phyloP scores from a whole-genome alignment of 2,113 vertebrate species.

The Cyanoderma ruficeps region DNA sequence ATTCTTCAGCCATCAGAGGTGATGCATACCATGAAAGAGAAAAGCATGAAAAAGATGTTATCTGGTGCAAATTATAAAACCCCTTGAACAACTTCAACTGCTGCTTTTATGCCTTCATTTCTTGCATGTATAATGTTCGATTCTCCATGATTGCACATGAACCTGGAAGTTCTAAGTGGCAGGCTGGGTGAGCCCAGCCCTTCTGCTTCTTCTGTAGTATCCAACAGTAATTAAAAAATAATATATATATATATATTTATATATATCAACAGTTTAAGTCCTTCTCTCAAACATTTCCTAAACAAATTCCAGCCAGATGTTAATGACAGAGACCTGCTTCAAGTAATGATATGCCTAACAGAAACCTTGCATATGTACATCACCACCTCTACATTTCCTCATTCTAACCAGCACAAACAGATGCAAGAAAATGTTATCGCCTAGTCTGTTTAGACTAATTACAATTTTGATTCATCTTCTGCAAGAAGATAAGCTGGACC shows the following conservation, averaged over 20 bases:
- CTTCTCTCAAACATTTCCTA: slow-evolving; percentile 64
- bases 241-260: slow-evolving; percentile 47
- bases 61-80: slow-evolving; percentile 69
- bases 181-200: slow-evolving; percentile 50
- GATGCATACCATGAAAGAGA: slow-evolving; percentile 76
- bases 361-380: slow-evolving; percentile 71
- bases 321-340: slow-evolving; percentile 66
- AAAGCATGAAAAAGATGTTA: slow-evolving; percentile 72
- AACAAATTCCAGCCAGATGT: slow-evolving; percentile 62
- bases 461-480: slow-evolving; percentile 69
- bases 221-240: slow-evolving; percentile 70
- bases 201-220: slow-evolving; percentile 72
- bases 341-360: slow-evolving; percentile 72
- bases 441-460: slow-evolving; percentile 68
- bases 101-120: slow-evolving; percentile 62
- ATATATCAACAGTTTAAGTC: slow-evolving; percentile 66
- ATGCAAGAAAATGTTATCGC: slow-evolving; percentile 42
- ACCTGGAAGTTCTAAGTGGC: slow-evolving; percentile 59
- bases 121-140: slow-evolving; percentile 56
- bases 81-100: slow-evolving; percentile 62
- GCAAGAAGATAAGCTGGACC: slow-evolving; percentile 68
- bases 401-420: slow-evolving; percentile 68
- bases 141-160: slow-evolving; percentile 70
- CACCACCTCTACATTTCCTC: slow-evolving; percentile 64
- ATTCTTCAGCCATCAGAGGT: slow-evolving; percentile 93